Conservation (phyloP, 2,113 vertebrate species). For the Physeter macrocephalus region DNA sequence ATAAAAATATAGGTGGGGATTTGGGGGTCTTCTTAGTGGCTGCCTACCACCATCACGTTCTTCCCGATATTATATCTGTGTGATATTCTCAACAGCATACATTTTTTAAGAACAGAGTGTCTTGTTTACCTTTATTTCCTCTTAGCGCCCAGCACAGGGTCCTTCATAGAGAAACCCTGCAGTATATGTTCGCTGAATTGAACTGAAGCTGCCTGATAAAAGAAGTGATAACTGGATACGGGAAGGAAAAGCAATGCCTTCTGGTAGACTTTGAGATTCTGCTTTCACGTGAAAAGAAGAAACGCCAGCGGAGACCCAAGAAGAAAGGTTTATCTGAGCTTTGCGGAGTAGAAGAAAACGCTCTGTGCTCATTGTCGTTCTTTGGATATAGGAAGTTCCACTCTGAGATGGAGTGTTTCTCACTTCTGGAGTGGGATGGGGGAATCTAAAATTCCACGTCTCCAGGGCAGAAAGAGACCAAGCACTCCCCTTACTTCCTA, state of each 20-base stretch:
- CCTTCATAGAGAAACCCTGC: background rate
- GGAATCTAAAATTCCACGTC: background rate
- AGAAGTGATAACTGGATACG: background rate
- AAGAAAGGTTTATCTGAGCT: background rate
- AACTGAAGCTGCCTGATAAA: background rate
- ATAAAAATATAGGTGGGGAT: background rate
- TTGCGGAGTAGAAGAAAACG: background rate
- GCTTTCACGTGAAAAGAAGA: background rate
- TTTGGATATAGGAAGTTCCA: background rate
- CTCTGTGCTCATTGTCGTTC: accelerated
- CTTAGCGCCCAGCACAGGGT: background rate
- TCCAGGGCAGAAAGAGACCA: background rate
- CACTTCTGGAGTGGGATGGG: background rate
- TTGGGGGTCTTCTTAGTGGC: background rate
- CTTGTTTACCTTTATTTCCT: background rate
- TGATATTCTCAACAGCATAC: background rate
- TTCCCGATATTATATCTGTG: background rate
- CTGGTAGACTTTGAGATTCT: background rate
- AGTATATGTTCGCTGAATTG: background rate
- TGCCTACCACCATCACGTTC: no score
- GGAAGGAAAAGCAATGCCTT: background rate
- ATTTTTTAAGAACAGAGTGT: background rate
- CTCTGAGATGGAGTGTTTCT: background rate
- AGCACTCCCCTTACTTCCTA: background rate
- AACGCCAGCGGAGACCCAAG: background rate